A percentile compares a stretch with the other conserved stretches of the same genome.
phyloP scores from a whole-genome alignment of 2,113 vertebrate genomes.

The Paedocypris sp. region DNA sequence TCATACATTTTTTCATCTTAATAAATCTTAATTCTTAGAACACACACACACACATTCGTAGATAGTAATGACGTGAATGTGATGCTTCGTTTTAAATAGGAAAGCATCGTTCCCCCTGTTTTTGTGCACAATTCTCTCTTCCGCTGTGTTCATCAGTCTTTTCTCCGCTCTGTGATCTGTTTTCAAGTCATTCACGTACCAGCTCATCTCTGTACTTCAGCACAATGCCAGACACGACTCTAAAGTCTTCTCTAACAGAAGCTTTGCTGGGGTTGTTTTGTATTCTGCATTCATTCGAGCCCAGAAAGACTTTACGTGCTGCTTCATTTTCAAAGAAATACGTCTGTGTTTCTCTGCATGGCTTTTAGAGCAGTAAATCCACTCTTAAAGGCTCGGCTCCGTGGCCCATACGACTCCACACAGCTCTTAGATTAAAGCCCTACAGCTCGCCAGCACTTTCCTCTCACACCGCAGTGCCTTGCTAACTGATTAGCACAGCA shows the following conservation, averaged over 20 bases:
- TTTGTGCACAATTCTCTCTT: background rate
- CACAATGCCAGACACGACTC: conserved; percentile 21
- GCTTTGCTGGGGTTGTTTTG: conserved; percentile 34
- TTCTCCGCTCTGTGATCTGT: background rate
- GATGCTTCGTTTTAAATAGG: too few species aligned
- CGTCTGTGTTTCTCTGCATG: conserved; percentile 37
- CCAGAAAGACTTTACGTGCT: conserved; percentile 40
- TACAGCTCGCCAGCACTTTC: conserved; percentile 50
- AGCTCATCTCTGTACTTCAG: conserved; percentile 11
- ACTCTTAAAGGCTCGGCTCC: conserved; percentile 43
- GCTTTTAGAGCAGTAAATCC: conserved; percentile 50
- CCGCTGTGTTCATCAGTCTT: background rate
- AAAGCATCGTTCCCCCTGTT: too few species aligned
- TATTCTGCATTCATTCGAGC: conserved; percentile 35
- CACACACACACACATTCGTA: too few species aligned
- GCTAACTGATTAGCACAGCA: conserved; percentile 54
- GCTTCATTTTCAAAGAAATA: conserved; percentile 48
- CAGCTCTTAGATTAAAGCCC: conserved; percentile 56
- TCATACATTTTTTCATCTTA: too few species aligned
- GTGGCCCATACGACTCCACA: conserved; percentile 40
- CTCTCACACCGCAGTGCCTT: conserved; percentile 57
- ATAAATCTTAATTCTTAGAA: too few species aligned
- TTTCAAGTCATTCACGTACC: background rate
- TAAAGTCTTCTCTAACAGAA: conserved; percentile 30
- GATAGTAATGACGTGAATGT: too few species aligned